A percentile compares a stretch with the other conserved stretches of the same genome.
These are phyloP conservation scores for Mesoligia furuncula DNA, from an alignment of 2,888 invertebrate genomes.

Conservation along the genomic window DNA sequence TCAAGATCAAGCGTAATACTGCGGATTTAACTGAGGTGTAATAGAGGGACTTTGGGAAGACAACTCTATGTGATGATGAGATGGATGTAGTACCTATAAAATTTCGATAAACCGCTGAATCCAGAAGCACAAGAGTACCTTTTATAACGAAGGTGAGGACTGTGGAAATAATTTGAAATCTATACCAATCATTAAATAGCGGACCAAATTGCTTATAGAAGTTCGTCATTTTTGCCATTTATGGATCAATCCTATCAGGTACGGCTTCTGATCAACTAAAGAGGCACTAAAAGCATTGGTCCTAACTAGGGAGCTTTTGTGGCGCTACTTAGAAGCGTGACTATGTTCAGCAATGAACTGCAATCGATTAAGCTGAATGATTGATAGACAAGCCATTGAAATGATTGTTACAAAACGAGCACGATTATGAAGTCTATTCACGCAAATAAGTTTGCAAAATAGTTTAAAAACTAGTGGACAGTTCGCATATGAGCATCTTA, in stretches of 20 bases:
- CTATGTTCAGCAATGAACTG: neutral
- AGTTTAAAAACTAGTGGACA: conserved; percentile 32
- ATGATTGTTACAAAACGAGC: conserved; percentile 10
- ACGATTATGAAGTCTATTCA: conserved; percentile 21
- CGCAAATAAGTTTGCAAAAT: conserved; percentile 39
- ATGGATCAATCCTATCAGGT: neutral
- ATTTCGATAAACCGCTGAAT: too few species aligned
- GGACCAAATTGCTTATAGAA: neutral
- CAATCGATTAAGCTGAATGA: conserved; percentile 11
- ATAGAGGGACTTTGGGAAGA: too few species aligned
- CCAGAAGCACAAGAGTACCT: neutral
- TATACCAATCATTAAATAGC: neutral
- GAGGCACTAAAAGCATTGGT: neutral
- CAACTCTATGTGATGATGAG: too few species aligned
- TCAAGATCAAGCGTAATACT: too few species aligned
- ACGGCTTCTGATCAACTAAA: neutral
- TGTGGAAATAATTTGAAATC: neutral
- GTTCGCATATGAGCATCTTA: conserved; percentile 19
- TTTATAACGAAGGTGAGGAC: too few species aligned
- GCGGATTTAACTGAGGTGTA: too few species aligned
- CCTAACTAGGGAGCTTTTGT: conserved; percentile 5
- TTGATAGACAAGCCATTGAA: conserved; percentile 39
- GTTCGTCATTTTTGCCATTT: neutral
- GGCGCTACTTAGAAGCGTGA: neutral
- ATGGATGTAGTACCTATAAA: too few species aligned